Percentiles rank a stretch among this genome's conserved stretches.
Conservation (phyloP, 2,888 invertebrate genomes). For the Chloromyia formosa region DNA sequence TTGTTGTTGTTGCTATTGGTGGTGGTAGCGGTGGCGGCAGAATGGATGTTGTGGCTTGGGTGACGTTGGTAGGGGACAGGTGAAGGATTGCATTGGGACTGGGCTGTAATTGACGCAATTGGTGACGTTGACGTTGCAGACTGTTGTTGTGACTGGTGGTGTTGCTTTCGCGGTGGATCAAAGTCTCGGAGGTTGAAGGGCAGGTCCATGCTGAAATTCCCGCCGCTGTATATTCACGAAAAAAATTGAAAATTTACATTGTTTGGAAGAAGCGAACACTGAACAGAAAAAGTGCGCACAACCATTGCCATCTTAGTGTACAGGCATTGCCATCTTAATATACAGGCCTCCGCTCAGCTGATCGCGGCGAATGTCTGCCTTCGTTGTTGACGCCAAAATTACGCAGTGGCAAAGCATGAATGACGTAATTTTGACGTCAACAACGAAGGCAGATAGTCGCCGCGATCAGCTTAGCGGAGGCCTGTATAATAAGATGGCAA, state of each 20-base stretch:
- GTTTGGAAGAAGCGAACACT: neutral
- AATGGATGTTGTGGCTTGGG: neutral
- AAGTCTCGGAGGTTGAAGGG: constrained; percentile 62
- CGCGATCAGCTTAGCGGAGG: no score
- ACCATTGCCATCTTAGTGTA: no score
- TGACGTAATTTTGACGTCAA: no score
- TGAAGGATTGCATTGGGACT: constrained; percentile 49
- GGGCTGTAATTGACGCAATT: constrained; percentile 51
- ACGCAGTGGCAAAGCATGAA: no score
- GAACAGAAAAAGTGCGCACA: no score
- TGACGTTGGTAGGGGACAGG: neutral
- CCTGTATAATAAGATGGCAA: no score
- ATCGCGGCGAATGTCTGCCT: no score
- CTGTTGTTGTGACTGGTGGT: constrained; percentile 51
- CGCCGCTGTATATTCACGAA: constrained; percentile 48
- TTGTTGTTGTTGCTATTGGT: constrained; percentile 42
- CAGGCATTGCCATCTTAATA: no score
- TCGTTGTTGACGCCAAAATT: no score
- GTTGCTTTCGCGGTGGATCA: constrained; percentile 61
- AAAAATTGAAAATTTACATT: constrained; percentile 6
- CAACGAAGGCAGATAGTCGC: no score
- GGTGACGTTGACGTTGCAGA: constrained; percentile 47
- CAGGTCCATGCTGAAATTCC: constrained; percentile 61
- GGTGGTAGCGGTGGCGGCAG: no score
- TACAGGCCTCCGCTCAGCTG: no score